Percentiles rank a stretch among this genome's conserved stretches.
These are phyloP conservation scores for Platyscapa corneri DNA, from an alignment of 1,140 invertebrate species.

Conservation along the genomic window DNA sequence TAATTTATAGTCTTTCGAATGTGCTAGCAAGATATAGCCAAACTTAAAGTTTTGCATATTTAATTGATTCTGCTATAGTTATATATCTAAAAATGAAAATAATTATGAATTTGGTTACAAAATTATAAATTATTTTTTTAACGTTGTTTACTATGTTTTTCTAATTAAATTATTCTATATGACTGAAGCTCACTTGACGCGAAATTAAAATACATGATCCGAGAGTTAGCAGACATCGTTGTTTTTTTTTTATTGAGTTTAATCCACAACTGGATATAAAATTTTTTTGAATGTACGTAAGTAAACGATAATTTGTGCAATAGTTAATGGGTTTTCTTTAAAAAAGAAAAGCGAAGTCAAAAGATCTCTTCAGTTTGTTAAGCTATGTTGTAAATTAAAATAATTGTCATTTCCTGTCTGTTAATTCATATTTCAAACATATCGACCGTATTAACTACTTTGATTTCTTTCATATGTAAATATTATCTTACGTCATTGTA, in stretches of 20 bases:
- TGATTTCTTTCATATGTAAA: slow-evolving; percentile 52
- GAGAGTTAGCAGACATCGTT: background rate
- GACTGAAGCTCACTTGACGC: slow-evolving; percentile 10
- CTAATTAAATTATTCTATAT: slow-evolving; percentile 10
- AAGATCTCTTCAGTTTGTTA: slow-evolving; percentile 5
- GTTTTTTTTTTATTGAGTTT: slow-evolving; percentile 35
- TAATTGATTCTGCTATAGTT: background rate
- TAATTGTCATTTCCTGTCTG: slow-evolving; percentile 49
- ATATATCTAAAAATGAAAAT: background rate
- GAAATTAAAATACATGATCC: slow-evolving; percentile 27
- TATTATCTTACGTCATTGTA: slow-evolving; percentile 51
- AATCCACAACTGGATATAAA: slow-evolving; percentile 28
- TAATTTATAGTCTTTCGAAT: too few species aligned
- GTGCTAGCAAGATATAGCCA: too few species aligned
- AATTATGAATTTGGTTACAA: slow-evolving; percentile 13
- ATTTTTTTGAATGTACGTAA: slow-evolving; percentile 38
- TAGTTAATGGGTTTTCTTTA: slow-evolving; percentile 38
- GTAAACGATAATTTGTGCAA: slow-evolving; percentile 47
- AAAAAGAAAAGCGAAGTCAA: slow-evolving; percentile 34
- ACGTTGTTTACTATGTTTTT: slow-evolving; percentile 8
- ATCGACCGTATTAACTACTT: slow-evolving; percentile 22
- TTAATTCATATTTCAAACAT: slow-evolving; percentile 35
- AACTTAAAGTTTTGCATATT: too few species aligned
- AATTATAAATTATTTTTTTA: slow-evolving; percentile 33
- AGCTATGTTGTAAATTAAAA: slow-evolving; percentile 45